Percentiles rank a stretch among this genome's conserved stretches.
phyloP scores from a whole-genome alignment of 2,888 invertebrate species.

The Oligia latruncula region DNA sequence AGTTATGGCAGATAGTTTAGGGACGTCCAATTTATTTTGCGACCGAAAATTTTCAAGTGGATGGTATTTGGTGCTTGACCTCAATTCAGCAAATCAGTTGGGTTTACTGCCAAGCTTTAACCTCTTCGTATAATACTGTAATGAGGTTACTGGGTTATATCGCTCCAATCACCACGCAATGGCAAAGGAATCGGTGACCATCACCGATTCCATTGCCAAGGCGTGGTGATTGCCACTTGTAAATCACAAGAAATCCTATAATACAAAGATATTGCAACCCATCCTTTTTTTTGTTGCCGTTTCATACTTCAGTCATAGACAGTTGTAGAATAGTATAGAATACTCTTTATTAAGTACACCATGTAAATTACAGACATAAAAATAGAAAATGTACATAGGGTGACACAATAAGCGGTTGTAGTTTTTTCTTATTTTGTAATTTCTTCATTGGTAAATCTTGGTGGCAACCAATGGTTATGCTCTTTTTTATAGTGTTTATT shows the following conservation, averaged over 20 bases:
- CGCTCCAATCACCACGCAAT: background rate
- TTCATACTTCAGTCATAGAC: background rate
- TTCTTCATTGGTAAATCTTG: background rate
- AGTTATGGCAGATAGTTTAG: slow-evolving; percentile 43
- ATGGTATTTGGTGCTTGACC: slow-evolving; percentile 34
- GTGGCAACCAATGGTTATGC: background rate
- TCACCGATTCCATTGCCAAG: background rate
- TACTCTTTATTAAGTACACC: too few species aligned
- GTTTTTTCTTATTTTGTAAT: background rate
- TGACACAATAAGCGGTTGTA: background rate
- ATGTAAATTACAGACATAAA: too few species aligned
- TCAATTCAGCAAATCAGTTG: slow-evolving; percentile 18
- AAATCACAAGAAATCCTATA: background rate
- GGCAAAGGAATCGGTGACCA: background rate
- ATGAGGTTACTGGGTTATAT: background rate
- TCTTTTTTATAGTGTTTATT: slow-evolving; percentile 11
- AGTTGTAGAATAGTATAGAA: too few species aligned
- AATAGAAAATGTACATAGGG: too few species aligned
- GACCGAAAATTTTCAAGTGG: slow-evolving; percentile 38
- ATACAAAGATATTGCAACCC: background rate
- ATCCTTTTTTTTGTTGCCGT: background rate
- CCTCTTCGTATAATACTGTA: background rate
- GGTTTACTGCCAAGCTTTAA: slow-evolving; percentile 9
- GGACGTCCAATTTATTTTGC: slow-evolving; percentile 43
- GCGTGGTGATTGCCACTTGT: background rate